Percentiles rank a stretch among this genome's conserved stretches.
phyloP scores from a whole-genome alignment of 2,113 vertebrate genomes.

The Forbesichthys papilliferus region DNA sequence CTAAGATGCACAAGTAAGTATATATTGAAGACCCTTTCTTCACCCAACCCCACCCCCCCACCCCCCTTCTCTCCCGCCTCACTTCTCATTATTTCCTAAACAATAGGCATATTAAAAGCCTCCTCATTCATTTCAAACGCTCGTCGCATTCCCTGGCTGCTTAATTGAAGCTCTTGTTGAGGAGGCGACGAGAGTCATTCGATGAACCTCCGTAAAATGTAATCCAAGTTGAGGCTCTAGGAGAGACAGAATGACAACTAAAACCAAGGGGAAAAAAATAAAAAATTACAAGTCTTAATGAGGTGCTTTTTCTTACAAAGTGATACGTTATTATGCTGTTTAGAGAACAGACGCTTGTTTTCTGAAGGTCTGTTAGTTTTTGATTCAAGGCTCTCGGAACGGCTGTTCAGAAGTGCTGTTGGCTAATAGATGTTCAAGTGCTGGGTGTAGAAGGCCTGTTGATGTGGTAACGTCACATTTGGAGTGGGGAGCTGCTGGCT shows the following conservation, averaged over 20 bases:
- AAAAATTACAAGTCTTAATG: constrained; percentile 14
- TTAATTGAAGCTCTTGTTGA: constrained; percentile 47
- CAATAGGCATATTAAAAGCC: constrained; percentile 39
- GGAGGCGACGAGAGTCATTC: constrained; percentile 35
- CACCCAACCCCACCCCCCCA: neutral
- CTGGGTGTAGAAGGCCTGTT: constrained; percentile 4
- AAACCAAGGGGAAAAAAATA: neutral
- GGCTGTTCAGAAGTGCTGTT: constrained; percentile 14
- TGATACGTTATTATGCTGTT: constrained; percentile 18
- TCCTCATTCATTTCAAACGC: constrained; percentile 53
- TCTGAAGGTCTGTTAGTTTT: neutral
- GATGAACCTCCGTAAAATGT: constrained; percentile 35
- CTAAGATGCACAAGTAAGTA: constrained; percentile 22
- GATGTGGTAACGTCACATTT: neutral
- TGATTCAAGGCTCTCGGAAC: constrained; percentile 11
- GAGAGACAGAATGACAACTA: constrained; percentile 24
- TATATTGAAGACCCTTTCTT: constrained; percentile 23
- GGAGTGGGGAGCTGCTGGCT: no score
- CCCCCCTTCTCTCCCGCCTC: constrained; percentile 12
- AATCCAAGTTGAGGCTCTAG: constrained; percentile 38
- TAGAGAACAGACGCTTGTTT: neutral
- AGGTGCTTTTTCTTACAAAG: constrained; percentile 31
- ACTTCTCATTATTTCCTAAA: constrained; percentile 39
- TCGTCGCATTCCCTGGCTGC: constrained; percentile 29
- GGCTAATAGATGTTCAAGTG: constrained; percentile 25